Base-by-base conservation (phyloP, 2,797 vertebrate species). In the Peromyscus eremicus region DNA sequence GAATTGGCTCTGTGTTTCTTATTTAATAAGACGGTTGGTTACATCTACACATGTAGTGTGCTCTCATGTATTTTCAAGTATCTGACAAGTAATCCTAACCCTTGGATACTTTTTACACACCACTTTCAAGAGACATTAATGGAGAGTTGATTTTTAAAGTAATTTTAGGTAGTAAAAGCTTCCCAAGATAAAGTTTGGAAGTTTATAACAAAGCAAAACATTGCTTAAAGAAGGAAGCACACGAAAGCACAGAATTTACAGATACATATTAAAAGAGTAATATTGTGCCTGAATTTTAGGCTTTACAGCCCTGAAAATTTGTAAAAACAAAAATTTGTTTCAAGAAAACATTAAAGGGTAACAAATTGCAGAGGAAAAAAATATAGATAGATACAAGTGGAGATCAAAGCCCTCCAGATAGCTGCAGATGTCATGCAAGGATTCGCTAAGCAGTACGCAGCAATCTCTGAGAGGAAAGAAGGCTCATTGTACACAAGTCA, bases 171-270 rank as follows among this genome's bases (percentile, higher is more conserved):
- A 32, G 1, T 43, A 68, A 73, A 80, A 7, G 2, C 87, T 73
- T 85, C 40, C 55, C n/a, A 82, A 7, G 25, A 64, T 1, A 94
- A 73, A 75, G 5, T 1, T 73, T 1, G 73, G 1, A 68, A 68
- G 40, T 75, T 95, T 75, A 8, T 64, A 75, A 43, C 21, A 94
- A 93, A 97, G 19, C 37, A 80, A 81, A 95, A 71, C 27, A 85
- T 87, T 81, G 37, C 52, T 21, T 27, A 94, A 73, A 64, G 3
- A 66, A 86, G 43, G 8, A 93, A 55, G 4, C 4, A 12, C 40
- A 76, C 25, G 13, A 6, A 9, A n/a, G 0, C 70, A 34, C 49
- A 4, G 9, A 2, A 76, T 68, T 94, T 91, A 46, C n/a, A 79
- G 2, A 34, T 4, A 93, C 27, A 64, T 37, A 37, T 37, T 71